A percentile compares a stretch with the other conserved stretches of the same genome.
phyloP scores from a whole-genome alignment of 2,113 vertebrate genomes.

The Daubentonia madagascariensis region DNA sequence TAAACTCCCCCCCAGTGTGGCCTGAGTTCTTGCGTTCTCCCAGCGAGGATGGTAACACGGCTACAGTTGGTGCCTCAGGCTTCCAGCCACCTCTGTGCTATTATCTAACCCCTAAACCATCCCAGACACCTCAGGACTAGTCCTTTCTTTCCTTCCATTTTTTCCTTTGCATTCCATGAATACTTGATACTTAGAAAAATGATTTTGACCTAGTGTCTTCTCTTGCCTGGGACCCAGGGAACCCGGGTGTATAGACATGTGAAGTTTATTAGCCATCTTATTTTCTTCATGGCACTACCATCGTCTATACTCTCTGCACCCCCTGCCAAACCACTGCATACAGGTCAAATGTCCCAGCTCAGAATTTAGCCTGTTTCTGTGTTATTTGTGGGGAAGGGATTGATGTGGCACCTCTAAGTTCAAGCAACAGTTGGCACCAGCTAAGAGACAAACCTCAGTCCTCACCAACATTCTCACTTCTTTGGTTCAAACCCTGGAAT shows the following conservation, averaged over 20 bases:
- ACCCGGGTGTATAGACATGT: accelerated
- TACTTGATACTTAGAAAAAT: not conserved
- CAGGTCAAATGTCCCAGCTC: not conserved
- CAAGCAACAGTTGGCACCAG: not conserved
- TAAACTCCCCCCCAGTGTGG: not conserved
- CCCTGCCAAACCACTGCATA: not conserved
- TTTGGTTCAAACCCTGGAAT: not conserved
- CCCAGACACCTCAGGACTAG: not conserved
- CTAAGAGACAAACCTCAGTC: not conserved
- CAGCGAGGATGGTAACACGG: not conserved
- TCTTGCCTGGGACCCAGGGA: not conserved
- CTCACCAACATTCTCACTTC: not conserved
- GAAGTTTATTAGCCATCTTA: not conserved
- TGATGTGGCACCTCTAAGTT: not conserved
- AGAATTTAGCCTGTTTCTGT: not conserved
- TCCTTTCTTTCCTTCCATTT: not conserved
- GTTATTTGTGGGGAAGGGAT: not conserved
- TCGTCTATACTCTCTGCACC: not conserved
- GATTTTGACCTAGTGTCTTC: not conserved
- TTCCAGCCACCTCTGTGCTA: not conserved
- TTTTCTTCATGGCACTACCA: not conserved
- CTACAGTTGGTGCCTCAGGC: not conserved
- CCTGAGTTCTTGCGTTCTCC: not conserved
- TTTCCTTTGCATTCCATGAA: not conserved
- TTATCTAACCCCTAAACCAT: not conserved